These are phyloP conservation scores for Amphimedon queenslandica DNA, from an alignment of 37 sponge, comb jelly and placozoan species.

Conservation along the genomic window DNA sequence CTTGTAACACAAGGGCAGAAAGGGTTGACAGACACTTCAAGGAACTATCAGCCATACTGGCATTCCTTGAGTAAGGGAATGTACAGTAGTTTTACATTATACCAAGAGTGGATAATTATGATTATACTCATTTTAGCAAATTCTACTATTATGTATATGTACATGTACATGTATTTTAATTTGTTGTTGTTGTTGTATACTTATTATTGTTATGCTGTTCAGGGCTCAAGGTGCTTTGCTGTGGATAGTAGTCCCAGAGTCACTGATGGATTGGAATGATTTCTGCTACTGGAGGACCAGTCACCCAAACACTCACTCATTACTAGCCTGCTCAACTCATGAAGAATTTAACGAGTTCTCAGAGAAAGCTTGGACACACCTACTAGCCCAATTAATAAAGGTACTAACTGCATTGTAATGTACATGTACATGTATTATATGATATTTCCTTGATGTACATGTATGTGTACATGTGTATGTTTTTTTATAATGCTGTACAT, in stretches of 20 bases:
- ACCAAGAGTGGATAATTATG: too few relatives aligned
- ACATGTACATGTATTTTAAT: background rate
- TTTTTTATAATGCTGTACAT: too few relatives aligned
- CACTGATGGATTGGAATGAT: constrained; percentile 50
- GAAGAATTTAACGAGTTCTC: constrained; percentile 52
- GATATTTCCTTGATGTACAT: too few relatives aligned
- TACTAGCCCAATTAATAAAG: constrained; percentile 68
- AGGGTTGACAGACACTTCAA: constrained; percentile 67
- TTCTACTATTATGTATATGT: background rate
- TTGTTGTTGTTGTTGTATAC: background rate
- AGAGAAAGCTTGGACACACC: constrained; percentile 57
- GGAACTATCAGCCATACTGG: constrained; percentile 39
- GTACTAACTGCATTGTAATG: constrained; percentile 18
- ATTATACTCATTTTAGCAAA: background rate
- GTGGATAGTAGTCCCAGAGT: constrained; percentile 47
- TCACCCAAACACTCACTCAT: background rate
- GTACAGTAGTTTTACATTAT: background rate
- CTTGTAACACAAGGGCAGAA: constrained; percentile 60
- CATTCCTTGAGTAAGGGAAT: constrained; percentile 59
- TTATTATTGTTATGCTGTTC: background rate
- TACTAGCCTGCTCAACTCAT: background rate
- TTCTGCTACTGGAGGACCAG: constrained; percentile 39
- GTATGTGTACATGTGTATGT: too few relatives aligned
- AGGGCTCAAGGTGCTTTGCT: constrained; percentile 70
- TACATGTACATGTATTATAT: too few relatives aligned